Evolutionary conservation across 1,140 invertebrate genomes (phyloP).

Genomic region (Anastatus disparis): DNA sequence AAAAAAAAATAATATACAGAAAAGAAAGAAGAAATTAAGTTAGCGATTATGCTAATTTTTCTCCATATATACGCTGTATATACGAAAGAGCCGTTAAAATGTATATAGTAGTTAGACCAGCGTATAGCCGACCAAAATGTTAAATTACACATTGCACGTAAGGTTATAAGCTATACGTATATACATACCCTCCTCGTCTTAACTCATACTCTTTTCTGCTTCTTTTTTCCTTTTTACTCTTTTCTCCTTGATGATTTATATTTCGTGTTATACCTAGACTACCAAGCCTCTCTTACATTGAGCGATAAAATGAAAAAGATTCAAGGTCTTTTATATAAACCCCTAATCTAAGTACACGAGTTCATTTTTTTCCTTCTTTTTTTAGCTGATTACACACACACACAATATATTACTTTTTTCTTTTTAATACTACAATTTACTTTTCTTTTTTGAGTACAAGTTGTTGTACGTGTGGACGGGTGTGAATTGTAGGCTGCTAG

Average conservation of each 20-base stretch:
- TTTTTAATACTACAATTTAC: not conserved
- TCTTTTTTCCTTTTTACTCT: constrained; percentile 17
- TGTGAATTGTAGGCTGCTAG: no score
- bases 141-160: constrained; percentile 52
- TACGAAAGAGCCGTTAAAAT: no score
- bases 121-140: constrained; percentile 44
- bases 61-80: no score
- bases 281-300: no score
- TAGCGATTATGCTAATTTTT: not conserved
- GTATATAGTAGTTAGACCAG: no score
- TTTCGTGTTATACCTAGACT: not conserved
- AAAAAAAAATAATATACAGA: no score
- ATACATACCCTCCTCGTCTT: not conserved
- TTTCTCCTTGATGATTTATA: not conserved
- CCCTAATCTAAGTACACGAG: no score
- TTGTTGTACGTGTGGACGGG: no score
- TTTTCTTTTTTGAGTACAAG: not conserved
- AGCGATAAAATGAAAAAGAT: constrained; percentile 12
- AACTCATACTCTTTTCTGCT: not conserved
- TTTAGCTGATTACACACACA: no score
- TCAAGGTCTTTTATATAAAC: constrained; percentile 10
- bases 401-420: not conserved
- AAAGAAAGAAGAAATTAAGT: no score
- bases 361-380: no score
- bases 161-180: constrained; percentile 44